Evolutionary conservation across 2,888 invertebrate genomes (phyloP).

Genomic region (Cabera pusaria): DNA sequence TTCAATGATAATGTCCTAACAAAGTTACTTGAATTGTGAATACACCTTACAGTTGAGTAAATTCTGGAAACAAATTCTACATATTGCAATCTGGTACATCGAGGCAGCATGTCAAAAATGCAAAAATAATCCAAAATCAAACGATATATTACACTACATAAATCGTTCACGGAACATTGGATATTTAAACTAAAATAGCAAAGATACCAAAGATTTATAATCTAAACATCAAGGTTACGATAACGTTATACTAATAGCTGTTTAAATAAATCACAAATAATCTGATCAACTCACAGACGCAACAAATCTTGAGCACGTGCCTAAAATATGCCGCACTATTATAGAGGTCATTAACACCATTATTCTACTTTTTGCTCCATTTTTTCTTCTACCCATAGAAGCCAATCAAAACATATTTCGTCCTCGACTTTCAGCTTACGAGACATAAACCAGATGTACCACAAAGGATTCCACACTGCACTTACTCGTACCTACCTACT

Average conservation of each 20-base stretch:
- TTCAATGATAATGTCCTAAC: too few species aligned
- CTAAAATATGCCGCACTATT: slow-evolving; percentile 10
- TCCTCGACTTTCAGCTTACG: slow-evolving; percentile 33
- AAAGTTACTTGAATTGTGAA: too few species aligned
- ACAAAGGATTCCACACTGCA: slow-evolving; percentile 45
- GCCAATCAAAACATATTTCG: slow-evolving; percentile 36
- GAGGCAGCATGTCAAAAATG: too few species aligned
- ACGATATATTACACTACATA: too few species aligned
- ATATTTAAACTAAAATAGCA: too few species aligned
- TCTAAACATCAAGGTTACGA: too few species aligned
- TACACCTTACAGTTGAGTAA: slow-evolving; percentile 1
- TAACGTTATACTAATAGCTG: too few species aligned
- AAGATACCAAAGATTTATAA: too few species aligned
- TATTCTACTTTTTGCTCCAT: slow-evolving; percentile 18
- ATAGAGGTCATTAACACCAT: slow-evolving; percentile 28
- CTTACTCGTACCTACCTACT: too few species aligned
- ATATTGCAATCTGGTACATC: too few species aligned
- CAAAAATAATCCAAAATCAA: too few species aligned
- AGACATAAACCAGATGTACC: slow-evolving; percentile 76
- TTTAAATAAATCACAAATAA: background rate
- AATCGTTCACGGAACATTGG: too few species aligned
- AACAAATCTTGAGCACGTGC: slow-evolving; percentile 7
- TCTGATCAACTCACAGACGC: background rate
- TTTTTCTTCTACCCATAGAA: slow-evolving; percentile 27
- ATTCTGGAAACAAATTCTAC: background rate